Percentiles rank a stretch among this genome's conserved stretches.
Conservation (phyloP, 2,113 vertebrate genomes). For the Thamnaconus septentrionalis region DNA sequence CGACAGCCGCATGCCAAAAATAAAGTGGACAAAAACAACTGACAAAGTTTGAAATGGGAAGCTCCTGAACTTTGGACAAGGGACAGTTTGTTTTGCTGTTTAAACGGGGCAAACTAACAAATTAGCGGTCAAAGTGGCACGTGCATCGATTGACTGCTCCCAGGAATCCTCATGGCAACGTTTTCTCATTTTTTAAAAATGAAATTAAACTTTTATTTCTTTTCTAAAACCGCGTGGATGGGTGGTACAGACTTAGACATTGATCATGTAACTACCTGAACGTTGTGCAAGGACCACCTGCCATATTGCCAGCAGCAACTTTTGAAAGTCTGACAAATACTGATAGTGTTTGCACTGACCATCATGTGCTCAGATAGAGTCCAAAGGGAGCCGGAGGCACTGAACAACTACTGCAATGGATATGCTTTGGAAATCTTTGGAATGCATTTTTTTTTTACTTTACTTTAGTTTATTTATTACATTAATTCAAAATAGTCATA, state of each 20-base stretch:
- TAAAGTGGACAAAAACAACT: conserved; percentile 16
- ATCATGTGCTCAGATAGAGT: conserved; percentile 37
- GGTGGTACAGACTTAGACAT: not conserved
- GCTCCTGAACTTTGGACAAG: conserved; percentile 49
- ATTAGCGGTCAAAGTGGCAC: not conserved
- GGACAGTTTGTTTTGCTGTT: conserved; percentile 37
- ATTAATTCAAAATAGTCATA: too few species aligned
- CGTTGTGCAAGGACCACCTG: conserved; percentile 42
- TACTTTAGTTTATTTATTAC: too few species aligned
- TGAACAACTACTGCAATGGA: too few species aligned
- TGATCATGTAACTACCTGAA: conserved; percentile 6
- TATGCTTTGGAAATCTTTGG: too few species aligned
- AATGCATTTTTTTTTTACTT: too few species aligned
- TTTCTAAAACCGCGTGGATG: too few species aligned
- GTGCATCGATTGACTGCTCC: not conserved
- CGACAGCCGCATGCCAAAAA: conserved; percentile 18
- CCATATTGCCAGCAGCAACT: conserved; percentile 21
- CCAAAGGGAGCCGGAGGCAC: conserved; percentile 37
- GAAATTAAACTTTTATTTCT: too few species aligned
- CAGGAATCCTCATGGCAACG: too few species aligned
- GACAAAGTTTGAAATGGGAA: conserved; percentile 16
- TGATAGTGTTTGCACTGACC: conserved; percentile 45
- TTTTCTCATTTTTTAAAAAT: not conserved
- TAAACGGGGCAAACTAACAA: conserved; percentile 8
- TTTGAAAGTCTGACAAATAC: conserved; percentile 22